Percentiles rank a stretch among this genome's conserved stretches.
phyloP scores from a whole-genome alignment of 2,113 vertebrate genomes.

The Lepidothrix coronata region DNA sequence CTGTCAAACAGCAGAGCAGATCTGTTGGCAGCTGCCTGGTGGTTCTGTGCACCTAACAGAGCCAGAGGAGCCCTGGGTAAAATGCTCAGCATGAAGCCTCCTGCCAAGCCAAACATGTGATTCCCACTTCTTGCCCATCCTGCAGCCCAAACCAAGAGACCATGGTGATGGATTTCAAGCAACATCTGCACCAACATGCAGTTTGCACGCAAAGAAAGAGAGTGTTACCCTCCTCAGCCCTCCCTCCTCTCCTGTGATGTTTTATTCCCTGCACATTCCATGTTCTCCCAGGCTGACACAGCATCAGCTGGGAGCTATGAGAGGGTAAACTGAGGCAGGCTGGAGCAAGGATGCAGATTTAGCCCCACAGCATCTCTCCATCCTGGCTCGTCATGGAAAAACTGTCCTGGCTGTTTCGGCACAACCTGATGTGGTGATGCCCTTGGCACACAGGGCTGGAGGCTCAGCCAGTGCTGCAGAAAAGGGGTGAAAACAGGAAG shows the following conservation, averaged over 20 bases:
- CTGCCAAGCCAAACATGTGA: neutral
- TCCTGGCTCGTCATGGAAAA: neutral
- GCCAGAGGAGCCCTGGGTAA: neutral
- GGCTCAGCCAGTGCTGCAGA: neutral
- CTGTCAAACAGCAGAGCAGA: neutral
- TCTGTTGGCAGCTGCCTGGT: neutral
- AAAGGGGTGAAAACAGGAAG: neutral
- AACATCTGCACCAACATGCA: neutral
- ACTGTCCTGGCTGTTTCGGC: neutral
- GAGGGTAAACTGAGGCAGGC: neutral
- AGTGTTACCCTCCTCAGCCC: neutral
- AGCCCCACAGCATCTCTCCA: neutral
- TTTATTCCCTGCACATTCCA: neutral
- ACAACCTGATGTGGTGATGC: accelerated
- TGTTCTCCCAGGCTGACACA: neutral
- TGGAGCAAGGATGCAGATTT: neutral
- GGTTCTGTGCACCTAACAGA: neutral
- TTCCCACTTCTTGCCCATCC: neutral
- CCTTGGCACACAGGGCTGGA: neutral
- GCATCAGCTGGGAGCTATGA: neutral
- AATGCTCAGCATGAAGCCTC: neutral
- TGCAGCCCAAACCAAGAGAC: neutral
- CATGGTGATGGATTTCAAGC: neutral
- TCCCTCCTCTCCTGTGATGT: neutral
- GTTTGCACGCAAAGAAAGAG: neutral